phyloP scores from a whole-genome alignment of 2,797 vertebrate species.

The Sus cebifrons region DNA sequence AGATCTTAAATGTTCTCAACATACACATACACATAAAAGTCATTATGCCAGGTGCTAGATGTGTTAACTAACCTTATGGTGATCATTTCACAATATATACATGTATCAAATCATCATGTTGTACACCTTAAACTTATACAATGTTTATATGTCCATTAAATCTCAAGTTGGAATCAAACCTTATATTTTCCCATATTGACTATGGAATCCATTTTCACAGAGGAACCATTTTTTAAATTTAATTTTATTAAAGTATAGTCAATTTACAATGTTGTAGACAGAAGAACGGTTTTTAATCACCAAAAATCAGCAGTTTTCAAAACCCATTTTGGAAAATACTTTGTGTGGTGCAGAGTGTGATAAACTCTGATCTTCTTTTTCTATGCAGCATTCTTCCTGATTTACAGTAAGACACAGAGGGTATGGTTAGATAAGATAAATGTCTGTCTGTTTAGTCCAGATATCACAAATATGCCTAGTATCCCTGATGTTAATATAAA shows the following conservation, averaged over 20 bases:
- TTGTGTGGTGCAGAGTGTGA: neutral
- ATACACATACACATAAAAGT: neutral
- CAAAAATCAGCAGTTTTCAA: constrained; percentile 1
- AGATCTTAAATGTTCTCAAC: neutral
- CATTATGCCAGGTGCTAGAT: neutral
- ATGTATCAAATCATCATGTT: neutral
- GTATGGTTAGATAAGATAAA: neutral
- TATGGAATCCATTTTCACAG: constrained; percentile 30
- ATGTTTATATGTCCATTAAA: neutral
- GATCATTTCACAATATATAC: neutral
- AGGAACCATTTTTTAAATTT: neutral
- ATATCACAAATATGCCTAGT: neutral
- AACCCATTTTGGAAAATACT: constrained; percentile 11
- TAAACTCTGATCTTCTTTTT: constrained; percentile 5
- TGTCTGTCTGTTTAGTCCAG: neutral
- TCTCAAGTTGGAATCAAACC: neutral
- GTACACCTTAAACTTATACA: neutral
- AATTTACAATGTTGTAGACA: neutral
- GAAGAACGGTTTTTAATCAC: neutral
- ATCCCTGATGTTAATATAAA: constrained; percentile 45
- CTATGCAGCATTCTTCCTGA: neutral
- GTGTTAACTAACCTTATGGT: constrained; percentile 11
- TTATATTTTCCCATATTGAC: neutral
- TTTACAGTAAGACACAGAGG: constrained; percentile 8
- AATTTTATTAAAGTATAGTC: too few relatives aligned